phyloP scores from a whole-genome alignment of 2,888 invertebrate genomes.

The Meganola albula region DNA sequence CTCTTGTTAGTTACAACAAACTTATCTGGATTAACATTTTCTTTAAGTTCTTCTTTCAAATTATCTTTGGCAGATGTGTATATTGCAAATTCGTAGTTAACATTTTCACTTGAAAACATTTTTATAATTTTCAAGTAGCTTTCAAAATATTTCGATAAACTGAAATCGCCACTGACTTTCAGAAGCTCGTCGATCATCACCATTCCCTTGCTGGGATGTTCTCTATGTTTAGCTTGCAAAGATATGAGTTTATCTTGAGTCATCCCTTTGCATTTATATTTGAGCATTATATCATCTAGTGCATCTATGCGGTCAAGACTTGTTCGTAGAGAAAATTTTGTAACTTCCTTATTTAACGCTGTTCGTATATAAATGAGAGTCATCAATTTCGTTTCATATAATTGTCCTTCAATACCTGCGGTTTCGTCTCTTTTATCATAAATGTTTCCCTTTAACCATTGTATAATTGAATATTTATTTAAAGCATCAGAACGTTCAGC shows the following conservation, averaged over 20 bases:
- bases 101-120: conserved; percentile 11
- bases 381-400: conserved; percentile 28
- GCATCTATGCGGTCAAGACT: conserved; percentile 24
- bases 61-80: conserved; percentile 19
- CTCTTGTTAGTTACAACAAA: conserved; percentile 13
- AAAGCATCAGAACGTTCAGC: conserved; percentile 7
- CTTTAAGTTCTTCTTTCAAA: conserved; percentile 9
- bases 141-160: conserved; percentile 21
- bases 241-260: conserved; percentile 18
- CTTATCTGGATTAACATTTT: neutral
- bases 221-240: conserved; percentile 27
- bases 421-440: conserved; percentile 20
- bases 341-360: conserved; percentile 14
- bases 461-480: conserved; percentile 1
- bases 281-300: conserved; percentile 30
- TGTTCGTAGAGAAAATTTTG: conserved; percentile 14
- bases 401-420: conserved; percentile 23
- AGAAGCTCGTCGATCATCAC: conserved; percentile 17
- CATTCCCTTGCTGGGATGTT: conserved; percentile 15
- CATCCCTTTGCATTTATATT: conserved; percentile 14
- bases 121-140: conserved; percentile 18
- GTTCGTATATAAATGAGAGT: conserved; percentile 23
- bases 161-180: conserved; percentile 14
- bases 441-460: too few species aligned
- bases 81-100: conserved; percentile 21